These are phyloP conservation scores for Stenotaenia linearis DNA, from an alignment of 2,888 invertebrate species.

Conservation along the genomic window DNA sequence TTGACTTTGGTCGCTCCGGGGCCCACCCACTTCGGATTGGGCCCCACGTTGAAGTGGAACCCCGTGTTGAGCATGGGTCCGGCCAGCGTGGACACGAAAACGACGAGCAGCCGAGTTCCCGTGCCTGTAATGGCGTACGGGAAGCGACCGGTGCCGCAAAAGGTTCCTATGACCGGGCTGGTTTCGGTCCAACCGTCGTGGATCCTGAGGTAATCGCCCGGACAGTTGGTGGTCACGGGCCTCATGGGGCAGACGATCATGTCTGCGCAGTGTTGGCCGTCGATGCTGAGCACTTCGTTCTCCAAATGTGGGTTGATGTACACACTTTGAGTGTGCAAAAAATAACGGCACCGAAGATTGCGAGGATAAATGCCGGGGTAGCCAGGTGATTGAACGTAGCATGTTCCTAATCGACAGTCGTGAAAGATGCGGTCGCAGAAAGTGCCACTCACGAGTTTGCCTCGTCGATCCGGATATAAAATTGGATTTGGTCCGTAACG, in stretches of 20 bases:
- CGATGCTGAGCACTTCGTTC: slow-evolving; percentile 88
- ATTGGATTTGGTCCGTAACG: slow-evolving; percentile 92
- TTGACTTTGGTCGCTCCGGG: slow-evolving; percentile 55
- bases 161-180: slow-evolving; percentile 68
- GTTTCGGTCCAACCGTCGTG: slow-evolving; percentile 86
- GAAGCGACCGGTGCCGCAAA: slow-evolving; percentile 75
- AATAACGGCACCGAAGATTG: slow-evolving; percentile 83
- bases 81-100: slow-evolving; percentile 42
- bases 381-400: slow-evolving; percentile 88
- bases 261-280: slow-evolving; percentile 86
- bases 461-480: slow-evolving; percentile 80
- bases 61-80: slow-evolving; percentile 78
- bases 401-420: slow-evolving; percentile 81
- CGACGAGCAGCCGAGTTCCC: slow-evolving; percentile 51
- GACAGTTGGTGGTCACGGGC: slow-evolving; percentile 80
- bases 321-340: slow-evolving; percentile 62
- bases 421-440: slow-evolving; percentile 83
- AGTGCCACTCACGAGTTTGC: slow-evolving; percentile 79
- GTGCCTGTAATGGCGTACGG: slow-evolving; percentile 91
- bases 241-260: slow-evolving; percentile 92
- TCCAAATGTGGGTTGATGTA: slow-evolving; percentile 65
- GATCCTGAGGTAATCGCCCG: slow-evolving; percentile 80
- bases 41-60: slow-evolving; percentile 87
- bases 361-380: slow-evolving; percentile 88
- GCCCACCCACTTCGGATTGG: slow-evolving; percentile 33